Evolutionary conservation across 2,888 invertebrate species (phyloP).

Genomic region (Cryptus armator): DNA sequence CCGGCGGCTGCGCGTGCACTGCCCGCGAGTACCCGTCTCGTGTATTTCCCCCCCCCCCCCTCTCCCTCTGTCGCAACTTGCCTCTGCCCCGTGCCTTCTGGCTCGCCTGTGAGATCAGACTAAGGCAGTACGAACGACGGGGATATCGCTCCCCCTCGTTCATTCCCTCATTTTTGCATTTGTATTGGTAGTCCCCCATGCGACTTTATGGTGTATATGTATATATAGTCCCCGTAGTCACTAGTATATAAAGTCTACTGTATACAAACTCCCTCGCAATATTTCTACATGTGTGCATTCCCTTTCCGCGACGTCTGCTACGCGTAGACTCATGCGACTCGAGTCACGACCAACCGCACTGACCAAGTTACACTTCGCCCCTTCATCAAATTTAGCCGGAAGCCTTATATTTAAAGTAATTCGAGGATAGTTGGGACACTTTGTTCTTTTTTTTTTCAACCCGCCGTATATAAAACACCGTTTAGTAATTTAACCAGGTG

Average conservation of each 20-base stretch:
- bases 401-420: neutral
- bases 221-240: neutral
- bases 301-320: neutral
- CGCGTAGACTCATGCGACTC: neutral
- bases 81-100: slow-evolving; percentile 52
- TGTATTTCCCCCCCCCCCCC: slow-evolving; percentile 47
- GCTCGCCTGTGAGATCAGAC: slow-evolving; percentile 29
- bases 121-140: slow-evolving; percentile 21
- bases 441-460: neutral
- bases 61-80: slow-evolving; percentile 49
- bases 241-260: slow-evolving; percentile 15
- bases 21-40: slow-evolving; percentile 73
- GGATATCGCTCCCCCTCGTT: slow-evolving; percentile 29
- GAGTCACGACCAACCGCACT: slow-evolving; percentile 23
- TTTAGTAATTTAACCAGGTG: neutral
- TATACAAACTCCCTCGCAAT: slow-evolving; percentile 36
- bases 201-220: slow-evolving; percentile 11
- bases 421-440: neutral
- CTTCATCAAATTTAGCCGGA: slow-evolving; percentile 6
- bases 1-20: slow-evolving; percentile 83
- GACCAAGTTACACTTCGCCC: slow-evolving; percentile 21
- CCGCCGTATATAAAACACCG: neutral
- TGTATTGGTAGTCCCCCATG: slow-evolving; percentile 2
- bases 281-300: neutral
- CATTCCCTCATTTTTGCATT: neutral